Evolutionary conservation across 2,113 vertebrate species (phyloP), one percentile per base, ranked within the genome.

Genomic region (Campylomormyrus tamandua): DNA sequence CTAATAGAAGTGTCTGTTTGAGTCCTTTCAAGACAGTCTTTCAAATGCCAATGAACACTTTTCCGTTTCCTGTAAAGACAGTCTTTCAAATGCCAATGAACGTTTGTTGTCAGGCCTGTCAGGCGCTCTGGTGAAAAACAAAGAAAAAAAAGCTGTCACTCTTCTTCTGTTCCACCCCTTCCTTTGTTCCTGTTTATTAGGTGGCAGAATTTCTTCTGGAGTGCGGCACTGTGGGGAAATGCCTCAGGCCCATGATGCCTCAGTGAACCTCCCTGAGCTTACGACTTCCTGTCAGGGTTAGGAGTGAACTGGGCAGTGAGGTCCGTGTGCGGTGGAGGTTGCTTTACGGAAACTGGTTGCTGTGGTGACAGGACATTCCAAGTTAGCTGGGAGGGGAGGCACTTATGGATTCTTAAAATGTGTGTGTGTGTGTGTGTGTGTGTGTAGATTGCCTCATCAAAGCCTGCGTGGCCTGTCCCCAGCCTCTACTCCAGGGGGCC

Each of bases 111-210:
- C 48, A 87, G 11, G 50, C 27, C 85, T 49, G 50, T 87, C 85
- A 31, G 31, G 49, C 11, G 1, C 49, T 15, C 48, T 87, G 7
- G 17, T 53, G 84, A 87, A 87, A 52, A 87, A 52, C n/a, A 52
- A 87, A 45, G 58, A 27, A 66, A 66, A 74, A 74, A 4, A 31
- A 74, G 31, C 13, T 74, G 70, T 84, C 21, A 84, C 39, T 84
- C 21, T 84, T 84, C 45, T 84, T 19, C 19, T 11, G 24, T 48
- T 84, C 39, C 83, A 45, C 46, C 42, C 15, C 39, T 24, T 84
- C 42, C 83, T 84, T 84, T 48, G 83, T 87, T 87, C 85, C 27
- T 87, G 85, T 52, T 39, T 87, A 52, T n/a, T 85, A 85, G 46
- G 42, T 21, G n/a, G 46, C 45, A n/a, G 83, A n/a, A 85, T 85